phyloP scores from a whole-genome alignment of 2,113 vertebrate genomes.

The Cebidichthys violaceus region DNA sequence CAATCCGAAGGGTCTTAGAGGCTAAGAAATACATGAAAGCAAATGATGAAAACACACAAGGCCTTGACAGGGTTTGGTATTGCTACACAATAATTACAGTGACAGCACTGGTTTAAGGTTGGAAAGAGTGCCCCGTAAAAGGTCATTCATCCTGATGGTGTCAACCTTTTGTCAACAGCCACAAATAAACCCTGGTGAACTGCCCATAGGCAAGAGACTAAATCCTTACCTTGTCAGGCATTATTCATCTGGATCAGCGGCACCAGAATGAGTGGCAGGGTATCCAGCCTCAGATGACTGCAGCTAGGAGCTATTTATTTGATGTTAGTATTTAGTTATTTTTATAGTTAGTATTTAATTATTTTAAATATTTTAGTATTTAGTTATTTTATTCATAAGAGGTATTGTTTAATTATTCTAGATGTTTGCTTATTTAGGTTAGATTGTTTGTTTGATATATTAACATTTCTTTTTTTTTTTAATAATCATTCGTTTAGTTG shows the following conservation, averaged over 20 bases:
- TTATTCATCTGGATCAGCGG: neutral
- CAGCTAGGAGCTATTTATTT: no score
- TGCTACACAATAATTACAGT: neutral
- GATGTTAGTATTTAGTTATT: no score
- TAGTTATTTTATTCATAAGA: no score
- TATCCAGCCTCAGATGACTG: neutral
- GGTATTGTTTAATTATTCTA: no score
- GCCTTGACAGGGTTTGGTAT: neutral
- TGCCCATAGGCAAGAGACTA: neutral
- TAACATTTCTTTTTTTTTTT: no score
- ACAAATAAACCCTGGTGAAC: slow-evolving; percentile 1
- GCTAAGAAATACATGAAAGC: neutral
- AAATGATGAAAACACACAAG: neutral
- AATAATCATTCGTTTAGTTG: no score
- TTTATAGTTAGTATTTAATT: no score
- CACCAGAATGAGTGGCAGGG: neutral
- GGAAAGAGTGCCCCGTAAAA: slow-evolving; percentile 2
- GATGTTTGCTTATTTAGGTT: no score
- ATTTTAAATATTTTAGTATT: no score
- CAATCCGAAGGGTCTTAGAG: neutral
- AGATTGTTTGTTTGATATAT: no score
- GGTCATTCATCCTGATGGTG: neutral
- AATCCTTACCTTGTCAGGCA: neutral
- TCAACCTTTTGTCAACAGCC: slow-evolving; percentile 8
- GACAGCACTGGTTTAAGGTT: neutral